Conservation (phyloP, 2,113 vertebrate species). For the Bos javanicus region DNA sequence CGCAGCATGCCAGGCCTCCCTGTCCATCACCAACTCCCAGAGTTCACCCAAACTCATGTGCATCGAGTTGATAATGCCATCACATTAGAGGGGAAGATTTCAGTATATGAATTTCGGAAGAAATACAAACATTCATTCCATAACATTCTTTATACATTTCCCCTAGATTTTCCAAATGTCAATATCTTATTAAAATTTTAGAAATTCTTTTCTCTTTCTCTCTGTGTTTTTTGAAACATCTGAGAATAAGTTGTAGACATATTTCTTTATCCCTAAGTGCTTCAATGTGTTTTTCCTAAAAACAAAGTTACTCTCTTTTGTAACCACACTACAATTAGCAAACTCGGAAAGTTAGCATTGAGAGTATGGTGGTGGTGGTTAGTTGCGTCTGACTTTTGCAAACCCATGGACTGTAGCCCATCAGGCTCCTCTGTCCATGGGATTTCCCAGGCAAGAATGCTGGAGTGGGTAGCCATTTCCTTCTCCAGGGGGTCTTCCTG, state of each 20-base stretch:
- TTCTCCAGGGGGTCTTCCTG: neutral
- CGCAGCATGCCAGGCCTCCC: neutral
- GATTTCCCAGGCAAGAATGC: neutral
- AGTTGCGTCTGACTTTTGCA: neutral
- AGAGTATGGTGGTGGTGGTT: neutral
- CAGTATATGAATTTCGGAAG: neutral
- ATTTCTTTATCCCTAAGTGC: neutral
- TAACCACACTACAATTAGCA: neutral
- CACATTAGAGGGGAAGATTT: neutral
- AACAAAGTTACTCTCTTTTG: neutral
- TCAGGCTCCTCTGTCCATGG: neutral
- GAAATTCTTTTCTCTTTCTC: neutral
- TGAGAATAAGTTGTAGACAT: neutral
- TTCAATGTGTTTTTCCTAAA: neutral
- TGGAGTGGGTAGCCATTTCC: neutral
- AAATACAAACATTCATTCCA: neutral
- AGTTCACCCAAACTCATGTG: neutral
- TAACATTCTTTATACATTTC: neutral
- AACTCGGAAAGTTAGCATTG: neutral
- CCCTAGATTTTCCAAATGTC: neutral
- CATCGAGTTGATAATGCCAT: neutral
- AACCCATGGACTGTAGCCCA: neutral
- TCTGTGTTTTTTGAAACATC: neutral
- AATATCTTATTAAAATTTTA: neutral
- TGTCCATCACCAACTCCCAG: neutral